Evolutionary conservation across 2,888 invertebrate species (phyloP).

Genomic region (Cremastobaeus sp.): DNA sequence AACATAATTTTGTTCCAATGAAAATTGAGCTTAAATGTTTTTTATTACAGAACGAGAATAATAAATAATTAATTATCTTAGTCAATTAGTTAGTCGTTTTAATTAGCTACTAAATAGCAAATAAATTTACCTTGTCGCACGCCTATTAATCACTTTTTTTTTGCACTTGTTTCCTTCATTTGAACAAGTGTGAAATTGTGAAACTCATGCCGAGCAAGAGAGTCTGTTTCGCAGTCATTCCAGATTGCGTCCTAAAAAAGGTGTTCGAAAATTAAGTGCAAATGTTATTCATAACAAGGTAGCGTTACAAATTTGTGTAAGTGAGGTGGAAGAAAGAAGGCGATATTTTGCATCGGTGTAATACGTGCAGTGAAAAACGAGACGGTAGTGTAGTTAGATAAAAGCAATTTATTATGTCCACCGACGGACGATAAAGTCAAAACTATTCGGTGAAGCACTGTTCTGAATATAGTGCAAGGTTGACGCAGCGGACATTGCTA

Average conservation of each 20-base stretch:
- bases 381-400: constrained; percentile 63
- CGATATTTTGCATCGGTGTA: constrained; percentile 35
- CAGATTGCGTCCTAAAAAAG: not conserved
- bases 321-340: constrained; percentile 12
- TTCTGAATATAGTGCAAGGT: constrained; percentile 55
- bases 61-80: no score
- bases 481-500: constrained; percentile 41
- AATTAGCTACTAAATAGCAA: no score
- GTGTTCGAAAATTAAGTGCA: constrained; percentile 27
- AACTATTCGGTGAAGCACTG: constrained; percentile 55
- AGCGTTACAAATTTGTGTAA: constrained; percentile 29
- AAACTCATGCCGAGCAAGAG: no score
- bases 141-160: no score
- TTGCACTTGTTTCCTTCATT: no score
- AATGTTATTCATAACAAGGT: constrained; percentile 19
- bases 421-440: constrained; percentile 64
- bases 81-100: no score
- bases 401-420: constrained; percentile 66
- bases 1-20: no score
- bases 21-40: no score
- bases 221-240: not conserved
- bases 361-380: constrained; percentile 60
- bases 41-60: no score
- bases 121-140: no score
- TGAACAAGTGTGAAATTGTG: no score